Base-by-base conservation (phyloP, 2,113 vertebrate genomes). In the Pundamilia nyererei region DNA sequence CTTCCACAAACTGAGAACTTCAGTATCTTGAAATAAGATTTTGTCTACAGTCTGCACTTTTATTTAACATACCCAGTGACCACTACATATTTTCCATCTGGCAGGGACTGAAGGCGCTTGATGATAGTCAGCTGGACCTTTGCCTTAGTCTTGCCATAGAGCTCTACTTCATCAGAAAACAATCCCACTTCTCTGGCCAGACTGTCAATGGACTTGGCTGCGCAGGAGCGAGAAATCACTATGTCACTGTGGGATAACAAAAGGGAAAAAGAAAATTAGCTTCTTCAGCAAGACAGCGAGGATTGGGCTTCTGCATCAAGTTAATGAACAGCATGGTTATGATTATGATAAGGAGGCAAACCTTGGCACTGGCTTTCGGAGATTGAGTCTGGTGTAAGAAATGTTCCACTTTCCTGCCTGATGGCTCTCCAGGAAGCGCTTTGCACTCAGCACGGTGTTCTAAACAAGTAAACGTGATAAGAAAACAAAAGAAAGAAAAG, bases 41-140 rank as follows among this genome's bases (percentile, higher is more conserved):
- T 31, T 51, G 4, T 51, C 26, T 0, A 5, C 58, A 60, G 15
- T 0, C 29, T 19, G 3, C 2, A 77, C 9, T 19, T 26, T 49
- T 21, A n/a, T 21, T 29, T 47, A 47, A 40, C 96, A 6, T 96
- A 99, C 99, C 99, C 99, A 12, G 98, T 98, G 54, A 99, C 98
- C 9, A 99, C 98, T 3, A 99, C 92, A 0, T 99, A 99, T 99
- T 97, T 99, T 79, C 99, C 99, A 35, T 99, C 97, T 4, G 97
- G 95, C 60, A 97, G 97, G 8, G 94, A 93, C 91, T 96, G 96
- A 88, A 99, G 96, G 5, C 99, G 98, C 4, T 97, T 95, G 17
- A 98, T 93, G 4, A 93, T 92, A 0, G 95, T 96, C 77, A 99
- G 97, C 33, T 97, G 96, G 51, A 99, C 96, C 81, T 99, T 99